Conservation (phyloP, 2,888 invertebrate genomes). For the Tyria jacobaeae region DNA sequence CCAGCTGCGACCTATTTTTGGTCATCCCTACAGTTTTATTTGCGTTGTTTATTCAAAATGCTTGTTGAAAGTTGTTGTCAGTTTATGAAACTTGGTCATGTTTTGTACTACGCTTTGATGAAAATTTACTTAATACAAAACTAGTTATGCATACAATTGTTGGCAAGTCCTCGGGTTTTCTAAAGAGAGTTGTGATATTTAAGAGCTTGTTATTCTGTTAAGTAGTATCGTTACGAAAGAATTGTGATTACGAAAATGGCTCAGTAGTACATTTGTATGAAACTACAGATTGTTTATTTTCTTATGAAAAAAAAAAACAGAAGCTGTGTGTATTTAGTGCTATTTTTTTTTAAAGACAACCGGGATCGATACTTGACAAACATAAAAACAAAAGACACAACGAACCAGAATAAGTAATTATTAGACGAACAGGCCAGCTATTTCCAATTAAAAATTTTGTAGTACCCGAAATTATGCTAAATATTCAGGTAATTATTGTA, state of each 20-base stretch:
- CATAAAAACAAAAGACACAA: too few species aligned
- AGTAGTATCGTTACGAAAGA: not conserved
- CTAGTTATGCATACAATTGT: not conserved
- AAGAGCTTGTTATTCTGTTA: not conserved
- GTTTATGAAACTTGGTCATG: not conserved
- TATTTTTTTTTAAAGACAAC: too few species aligned
- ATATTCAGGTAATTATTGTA: too few species aligned
- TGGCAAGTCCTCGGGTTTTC: not conserved
- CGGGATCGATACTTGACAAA: too few species aligned
- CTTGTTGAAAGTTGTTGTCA: not conserved
- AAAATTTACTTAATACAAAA: slow-evolving; percentile 5
- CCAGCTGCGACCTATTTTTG: not conserved
- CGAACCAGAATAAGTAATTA: too few species aligned
- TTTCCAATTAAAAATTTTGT: too few species aligned
- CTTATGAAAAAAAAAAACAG: too few species aligned
- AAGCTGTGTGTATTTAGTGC: too few species aligned
- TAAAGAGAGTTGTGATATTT: not conserved
- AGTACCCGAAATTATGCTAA: too few species aligned
- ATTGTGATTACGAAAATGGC: not conserved
- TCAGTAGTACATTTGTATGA: not conserved
- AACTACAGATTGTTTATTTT: too few species aligned
- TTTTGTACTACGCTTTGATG: not conserved
- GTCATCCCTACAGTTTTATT: not conserved
- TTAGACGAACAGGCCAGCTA: too few species aligned
- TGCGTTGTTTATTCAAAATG: not conserved